These are phyloP conservation scores for Drosophila pandora DNA, from an alignment of 1,140 invertebrate species.

Conservation along the genomic window DNA sequence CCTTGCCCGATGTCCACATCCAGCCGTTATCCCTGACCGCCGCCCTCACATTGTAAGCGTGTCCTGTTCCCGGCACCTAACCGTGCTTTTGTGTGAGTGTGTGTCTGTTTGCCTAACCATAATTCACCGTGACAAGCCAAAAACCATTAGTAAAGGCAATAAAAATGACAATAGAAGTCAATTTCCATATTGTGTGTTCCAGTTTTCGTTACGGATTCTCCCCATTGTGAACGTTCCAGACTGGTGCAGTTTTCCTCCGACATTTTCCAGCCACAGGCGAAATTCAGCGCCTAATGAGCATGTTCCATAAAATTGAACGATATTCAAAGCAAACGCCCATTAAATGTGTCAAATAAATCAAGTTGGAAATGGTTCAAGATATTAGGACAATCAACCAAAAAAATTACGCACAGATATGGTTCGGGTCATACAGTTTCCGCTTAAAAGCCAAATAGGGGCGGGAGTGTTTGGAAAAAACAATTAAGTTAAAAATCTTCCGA, in stretches of 20 bases:
- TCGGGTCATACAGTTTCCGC: not conserved
- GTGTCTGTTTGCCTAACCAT: constrained; percentile 62
- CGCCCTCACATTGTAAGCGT: constrained; percentile 63
- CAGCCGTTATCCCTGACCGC: constrained; percentile 78
- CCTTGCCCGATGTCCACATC: constrained; percentile 8
- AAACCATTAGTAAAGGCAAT: constrained; percentile 80
- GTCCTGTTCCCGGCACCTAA: constrained; percentile 56
- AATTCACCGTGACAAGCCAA: constrained; percentile 77
- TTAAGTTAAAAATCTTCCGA: not conserved
- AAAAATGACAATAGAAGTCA: constrained; percentile 82
- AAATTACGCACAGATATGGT: constrained; percentile 1
- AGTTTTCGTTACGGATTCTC: constrained; percentile 63
- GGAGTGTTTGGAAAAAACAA: not conserved
- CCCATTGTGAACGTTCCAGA: constrained; percentile 19
- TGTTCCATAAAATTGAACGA: constrained; percentile 54
- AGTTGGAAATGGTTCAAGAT: constrained; percentile 37
- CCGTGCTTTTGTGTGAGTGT: constrained; percentile 25
- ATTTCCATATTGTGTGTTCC: constrained; percentile 74
- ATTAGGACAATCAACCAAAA: constrained; percentile 31
- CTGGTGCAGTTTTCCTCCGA: constrained; percentile 18
- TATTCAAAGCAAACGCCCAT: constrained; percentile 53
- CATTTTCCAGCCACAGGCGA: constrained; percentile 53
- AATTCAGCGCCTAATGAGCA: constrained; percentile 44
- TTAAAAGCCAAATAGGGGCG: not conserved
- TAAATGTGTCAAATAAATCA: constrained; percentile 73